Evolutionary conservation across 2,888 invertebrate species (phyloP), one percentile per base, ranked within the genome.

Genomic region (Drosophila dives): DNA sequence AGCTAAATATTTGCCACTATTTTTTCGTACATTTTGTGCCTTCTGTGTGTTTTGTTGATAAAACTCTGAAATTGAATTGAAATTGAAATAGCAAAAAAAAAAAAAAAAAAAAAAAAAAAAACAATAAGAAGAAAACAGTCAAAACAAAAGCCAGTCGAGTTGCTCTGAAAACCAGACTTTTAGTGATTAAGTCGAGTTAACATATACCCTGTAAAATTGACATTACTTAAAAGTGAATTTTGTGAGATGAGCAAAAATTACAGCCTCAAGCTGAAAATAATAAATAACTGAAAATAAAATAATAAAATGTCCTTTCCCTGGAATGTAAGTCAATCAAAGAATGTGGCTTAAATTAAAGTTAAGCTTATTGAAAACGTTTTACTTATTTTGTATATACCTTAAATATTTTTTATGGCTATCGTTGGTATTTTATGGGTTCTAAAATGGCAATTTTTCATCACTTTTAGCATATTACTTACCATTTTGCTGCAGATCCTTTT

Each of bases 11-110:
- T 45, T 66, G 59, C 69, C 36, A 45, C 11, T 60, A 1, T 29
- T 29, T 29, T 29, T 29, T 29, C 29, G 29, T 29, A 5, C 29
- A 29, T 29, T 29, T 29, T 29, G 34, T 61, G 32, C 5, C 11
- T 45, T 53, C 26, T 54, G 49, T 32, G 42, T 32, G 26, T 67
- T 34, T 66, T 54, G 60, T 48, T 38, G 50, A 64, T 42, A 60
- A 64, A 86, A 89, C 77, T 90, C 81, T 81, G 76, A 88, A 87
- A 90, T 90, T 83, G 80, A 80, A 86, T 88, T 86, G 86, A 81
- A 29, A 5, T 26, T 29, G 29, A 29, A 29, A 29, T 6, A 29
- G 29, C 29, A 6, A 29, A 5, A 5, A 26, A 26, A 26, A 3
- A 5, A 5, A 26, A 26, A 26, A 3, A 26, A 4, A 26, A 60